Base-by-base conservation (phyloP, 2,113 vertebrate genomes). In the Sapajus apella region DNA sequence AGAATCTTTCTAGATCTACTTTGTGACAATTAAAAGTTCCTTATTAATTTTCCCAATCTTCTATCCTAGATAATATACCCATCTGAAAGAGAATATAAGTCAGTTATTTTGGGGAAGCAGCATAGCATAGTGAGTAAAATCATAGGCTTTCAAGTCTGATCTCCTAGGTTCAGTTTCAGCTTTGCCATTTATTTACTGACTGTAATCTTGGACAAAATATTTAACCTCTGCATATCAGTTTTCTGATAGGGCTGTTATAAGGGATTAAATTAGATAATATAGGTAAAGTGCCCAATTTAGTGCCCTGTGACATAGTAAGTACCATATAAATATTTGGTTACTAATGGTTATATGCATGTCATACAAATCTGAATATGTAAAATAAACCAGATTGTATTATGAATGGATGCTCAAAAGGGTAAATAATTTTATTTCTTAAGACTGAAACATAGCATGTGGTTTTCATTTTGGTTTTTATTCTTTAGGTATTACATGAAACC, bases 401-500 rank as follows among this genome's bases (percentile, higher is more conserved):
- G 47, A 94, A 76, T 11, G 21, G 6, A 17, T 88, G 20, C 79
- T 85, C 92, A 64, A 94, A 90, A 94, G 85, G 90, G 16, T n/a
- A 75, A 55, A 92, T 84, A 14, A n/a, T 77, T 91, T 90, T 93
- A 84, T 91, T 90, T 93, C 77, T 35, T 40, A 47, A 84, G 43
- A 93, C 10, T 66, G 40, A 96, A 96, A 96, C 68, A 16, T 50
- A 81, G 45, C 43, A n/a, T 79, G 27, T 90, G 27, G 25, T 86
- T 91, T 96, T 97, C 50, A 47, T 77, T 96, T 77, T 97, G 17
- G 11, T 64, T 86, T 90, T 98, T 95, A 56, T 95, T 97, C 87
- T 96, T 58, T 94, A 99, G 99, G 99, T 99, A 96, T 98, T 99
- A 97, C 99, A 98, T 87, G 99, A 99, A 98, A 99, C 99, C 27